These are phyloP conservation scores for Morone saxatilis DNA, from an alignment of 2,113 vertebrate genomes.

Conservation along the genomic window DNA sequence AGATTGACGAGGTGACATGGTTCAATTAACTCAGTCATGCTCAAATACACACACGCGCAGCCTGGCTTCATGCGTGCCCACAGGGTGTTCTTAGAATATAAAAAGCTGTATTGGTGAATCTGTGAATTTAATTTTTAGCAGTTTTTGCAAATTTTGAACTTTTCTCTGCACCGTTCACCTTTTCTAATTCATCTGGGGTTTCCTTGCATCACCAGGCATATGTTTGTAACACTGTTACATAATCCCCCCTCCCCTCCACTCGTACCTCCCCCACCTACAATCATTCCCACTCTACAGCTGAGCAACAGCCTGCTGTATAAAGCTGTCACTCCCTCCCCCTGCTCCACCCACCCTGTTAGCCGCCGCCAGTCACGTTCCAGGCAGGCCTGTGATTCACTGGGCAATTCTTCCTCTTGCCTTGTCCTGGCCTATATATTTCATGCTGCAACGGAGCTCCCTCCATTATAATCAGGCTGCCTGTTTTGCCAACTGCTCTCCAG, in stretches of 20 bases:
- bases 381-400: conserved; percentile 75
- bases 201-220: conserved; percentile 73
- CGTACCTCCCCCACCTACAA: conserved; percentile 61
- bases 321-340: conserved; percentile 42
- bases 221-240: conserved; percentile 74
- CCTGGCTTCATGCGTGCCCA: conserved; percentile 37
- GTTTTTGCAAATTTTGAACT: conserved; percentile 34
- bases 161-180: conserved; percentile 33
- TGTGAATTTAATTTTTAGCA: conserved; percentile 5
- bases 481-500: conserved; percentile 66
- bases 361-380: conserved; percentile 72
- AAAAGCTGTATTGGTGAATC: conserved; percentile 31
- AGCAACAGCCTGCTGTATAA: conserved; percentile 71
- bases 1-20: conserved; percentile 75
- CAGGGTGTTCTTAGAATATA: conserved; percentile 17
- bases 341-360: conserved; percentile 55
- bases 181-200: conserved; percentile 56
- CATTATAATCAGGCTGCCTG: conserved; percentile 63
- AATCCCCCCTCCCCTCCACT: conserved; percentile 48
- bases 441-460: conserved; percentile 57
- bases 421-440: conserved; percentile 74
- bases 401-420: conserved; percentile 68
- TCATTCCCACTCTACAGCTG: conserved; percentile 67
- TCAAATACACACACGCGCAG: conserved; percentile 46
- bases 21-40: conserved; percentile 70